Evolutionary conservation across 2,888 invertebrate genomes (phyloP), one percentile per base, ranked within the genome.

Genomic region (Agrotis puta): DNA sequence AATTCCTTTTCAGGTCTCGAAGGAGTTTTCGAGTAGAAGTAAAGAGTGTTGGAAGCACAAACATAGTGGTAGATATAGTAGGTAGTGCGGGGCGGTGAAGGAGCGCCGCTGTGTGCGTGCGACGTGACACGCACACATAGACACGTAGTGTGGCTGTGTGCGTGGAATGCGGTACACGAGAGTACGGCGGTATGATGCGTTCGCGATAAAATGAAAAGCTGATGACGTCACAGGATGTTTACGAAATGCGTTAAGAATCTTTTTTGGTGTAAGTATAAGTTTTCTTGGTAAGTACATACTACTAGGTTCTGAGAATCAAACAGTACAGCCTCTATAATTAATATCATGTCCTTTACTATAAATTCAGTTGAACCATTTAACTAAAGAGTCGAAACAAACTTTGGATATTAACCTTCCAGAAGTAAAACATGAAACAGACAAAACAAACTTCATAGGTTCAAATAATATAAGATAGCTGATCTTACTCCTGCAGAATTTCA

Each of bases 1-100:
- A 94, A 92, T 92, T 93, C 90, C 74, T 92, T 94, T 94, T 93
- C 93, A 93, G 92, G 93, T 94, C 95, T 94, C 94, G 67, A 83
- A 92, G 94, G 94, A 94, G 91, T 93, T 92, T 90, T 87, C 83
- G 76, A 85, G 86, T 85, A 77, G 77, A 85, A 86, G 85, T 82
- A 87, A 89, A 89, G 85, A 83, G 86, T 86, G 85, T 80, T 84
- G 79, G 81, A 79, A 88, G 74, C 64, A 82, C 89, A 88, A 89
- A 91, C 87, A 87, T 82, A 89, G 87, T 85, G 86, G 84, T 87
- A 87, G 88, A 87, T 88, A 88, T 88, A 90, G 89, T 90, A 88
- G 82, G 87, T 88, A 89, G 90, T 88, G 88, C 84, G 83, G 87
- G 94, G 93, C 94, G 94, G 92, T 83, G 85, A 85, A 87, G 83